Base-by-base conservation (phyloP, 2,888 invertebrate species). In the Agriopis leucophaearia region DNA sequence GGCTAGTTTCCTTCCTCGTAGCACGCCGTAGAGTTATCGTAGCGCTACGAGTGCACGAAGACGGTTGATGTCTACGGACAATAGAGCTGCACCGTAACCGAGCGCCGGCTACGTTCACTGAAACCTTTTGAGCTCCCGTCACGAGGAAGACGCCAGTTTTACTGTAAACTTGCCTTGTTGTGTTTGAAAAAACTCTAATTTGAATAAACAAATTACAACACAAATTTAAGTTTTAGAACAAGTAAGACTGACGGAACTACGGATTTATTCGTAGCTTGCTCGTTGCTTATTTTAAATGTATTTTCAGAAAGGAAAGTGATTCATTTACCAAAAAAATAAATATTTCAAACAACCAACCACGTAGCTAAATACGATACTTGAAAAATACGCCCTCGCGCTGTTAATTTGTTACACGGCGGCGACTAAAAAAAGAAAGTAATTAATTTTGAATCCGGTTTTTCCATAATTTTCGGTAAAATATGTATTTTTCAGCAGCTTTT, bases 81-180 rank as follows among this genome's bases (percentile, higher is more conserved):
- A 89, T 88, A 75, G 81, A 81, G 83, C 73, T 80, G 81, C 81
- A 78, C 79, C 75, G 81, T 82, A 86, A 81, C 83, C 78, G 81
- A 83, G 84, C 82, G 81, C 81, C 69, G 64, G 73, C 79, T 78
- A 79, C 78, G 81, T 79, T 80, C 78, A 81, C 78, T 80, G 79
- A 78, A 82, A 85, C 84, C 89, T 87, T 89, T 89, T 87, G 87
- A 89, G 85, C 83, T 88, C 82, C 79, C 82, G 76, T 84, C 82
- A 82, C 77, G 80, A 77, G 81, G 80, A 85, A 85, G 80, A 85
- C 78, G 78, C 78, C 80, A 81, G 82, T 80, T 86, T 87, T 80
- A 62, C 74, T 79, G 80, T 74, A 79, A 82, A 81, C 79, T 75
- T 77, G 77, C 77, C 78, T 83, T 81, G 78, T 81, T 78, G 78